Percentiles rank a stretch among this genome's conserved stretches.
Evolutionary conservation across 2,797 vertebrate genomes (phyloP).

Genomic region (Lacerta viridis): DNA sequence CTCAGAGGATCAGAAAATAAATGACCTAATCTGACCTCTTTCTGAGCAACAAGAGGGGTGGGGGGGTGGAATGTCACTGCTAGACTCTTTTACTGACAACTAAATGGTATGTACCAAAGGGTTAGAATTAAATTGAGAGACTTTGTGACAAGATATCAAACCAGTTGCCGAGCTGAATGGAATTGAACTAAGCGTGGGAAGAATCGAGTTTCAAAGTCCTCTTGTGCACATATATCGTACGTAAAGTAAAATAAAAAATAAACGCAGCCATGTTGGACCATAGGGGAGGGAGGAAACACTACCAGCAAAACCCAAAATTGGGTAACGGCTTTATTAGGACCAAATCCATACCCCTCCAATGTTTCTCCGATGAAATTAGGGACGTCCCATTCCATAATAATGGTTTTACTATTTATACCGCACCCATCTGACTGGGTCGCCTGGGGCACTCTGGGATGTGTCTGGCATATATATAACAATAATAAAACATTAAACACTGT

Average conservation of each 20-base stretch:
- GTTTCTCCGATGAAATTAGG: too few relatives aligned
- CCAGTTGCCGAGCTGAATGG: constrained; percentile 38
- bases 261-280: background rate
- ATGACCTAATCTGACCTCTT: constrained; percentile 53
- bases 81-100: constrained; percentile 58
- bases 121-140: constrained; percentile 67
- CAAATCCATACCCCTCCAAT: background rate
- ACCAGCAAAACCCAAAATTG: background rate
- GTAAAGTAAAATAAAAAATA: background rate
- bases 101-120: constrained; percentile 60
- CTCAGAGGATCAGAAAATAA: constrained; percentile 57
- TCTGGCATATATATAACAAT: too few relatives aligned
- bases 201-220: constrained; percentile 53
- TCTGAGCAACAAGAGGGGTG: constrained; percentile 40
- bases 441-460: too few relatives aligned
- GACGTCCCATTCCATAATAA: too few relatives aligned
- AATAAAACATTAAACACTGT: too few relatives aligned
- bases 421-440: too few relatives aligned
- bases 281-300: background rate
- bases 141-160: constrained; percentile 52
- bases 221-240: constrained; percentile 30
- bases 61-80: constrained; percentile 48
- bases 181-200: constrained; percentile 47
- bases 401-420: too few relatives aligned
- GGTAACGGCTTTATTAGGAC: background rate